Percentiles rank a stretch among this genome's conserved stretches.
Evolutionary conservation across 2,113 vertebrate species (phyloP).

Genomic region (Pholis gunnellus): DNA sequence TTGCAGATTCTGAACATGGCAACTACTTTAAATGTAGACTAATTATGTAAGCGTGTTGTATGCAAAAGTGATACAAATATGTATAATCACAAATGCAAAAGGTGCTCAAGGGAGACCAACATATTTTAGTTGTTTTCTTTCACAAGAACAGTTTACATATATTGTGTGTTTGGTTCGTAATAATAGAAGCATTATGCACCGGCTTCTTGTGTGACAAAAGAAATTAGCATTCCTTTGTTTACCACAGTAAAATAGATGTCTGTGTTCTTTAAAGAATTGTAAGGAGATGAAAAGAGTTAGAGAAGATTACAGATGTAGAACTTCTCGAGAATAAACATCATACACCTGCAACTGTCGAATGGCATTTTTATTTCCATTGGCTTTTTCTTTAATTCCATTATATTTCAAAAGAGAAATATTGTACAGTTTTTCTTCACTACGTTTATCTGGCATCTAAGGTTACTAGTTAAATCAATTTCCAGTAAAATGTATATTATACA

Average conservation of each 20-base stretch:
- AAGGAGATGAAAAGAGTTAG: neutral
- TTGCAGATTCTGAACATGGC: neutral
- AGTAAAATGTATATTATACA: neutral
- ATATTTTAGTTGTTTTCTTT: conserved; percentile 10
- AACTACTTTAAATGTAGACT: conserved; percentile 5
- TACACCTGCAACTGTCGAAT: neutral
- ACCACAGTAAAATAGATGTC: neutral
- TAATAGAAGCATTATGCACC: neutral
- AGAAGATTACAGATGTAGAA: neutral
- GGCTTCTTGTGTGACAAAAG: neutral
- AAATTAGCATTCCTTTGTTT: neutral
- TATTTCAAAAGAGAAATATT: neutral
- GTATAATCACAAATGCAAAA: conserved; percentile 11
- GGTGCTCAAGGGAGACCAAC: neutral
- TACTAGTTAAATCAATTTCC: neutral
- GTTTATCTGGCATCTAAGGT: neutral
- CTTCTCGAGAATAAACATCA: neutral
- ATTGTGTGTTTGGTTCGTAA: conserved; percentile 13
- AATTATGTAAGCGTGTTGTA: neutral
- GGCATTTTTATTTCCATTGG: neutral
- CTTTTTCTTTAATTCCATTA: neutral
- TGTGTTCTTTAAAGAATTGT: neutral
- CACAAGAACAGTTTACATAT: neutral
- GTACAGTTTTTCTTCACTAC: neutral
- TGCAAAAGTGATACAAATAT: conserved; percentile 23